Base-by-base conservation (phyloP, 2,797 vertebrate species). In the Merluccius polli region DNA sequence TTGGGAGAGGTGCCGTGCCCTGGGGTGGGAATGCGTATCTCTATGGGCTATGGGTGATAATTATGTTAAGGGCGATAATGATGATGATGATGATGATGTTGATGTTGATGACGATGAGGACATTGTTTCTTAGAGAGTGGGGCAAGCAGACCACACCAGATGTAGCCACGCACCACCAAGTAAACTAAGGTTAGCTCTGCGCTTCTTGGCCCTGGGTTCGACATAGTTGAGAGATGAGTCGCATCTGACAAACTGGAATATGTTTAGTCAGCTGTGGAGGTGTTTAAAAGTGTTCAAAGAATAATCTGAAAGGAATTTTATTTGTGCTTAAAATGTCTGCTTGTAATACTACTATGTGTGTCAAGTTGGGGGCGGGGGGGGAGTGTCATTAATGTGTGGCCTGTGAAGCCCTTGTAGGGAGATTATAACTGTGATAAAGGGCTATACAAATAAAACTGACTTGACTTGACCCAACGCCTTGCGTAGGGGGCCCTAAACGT, bases 101-200 rank as follows among this genome's bases (percentile, higher is more conserved):
- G 83, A 73, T 82, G 32, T 81, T 78, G 67, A 72, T 78, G 77
- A 80, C 38, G 82, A 70, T 41, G 44, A 52, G 44, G 44, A 52
- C 7, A 52, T 16, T 18, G 84, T 82, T 35, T 76, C 76, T 87
- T 77, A 77, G 81, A 82, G 74, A 71, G 83, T 3, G 18, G 44
- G 44, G 44, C 12, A 48, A 18, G 44, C 44, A 48, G 44, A 3
- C 44, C 16, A 48, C 16, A 48, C 44, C 44, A 48, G 15, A 21
- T 48, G 16, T n/a, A n/a, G n/a, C n/a, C n/a, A n/a, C n/a, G n/a
- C n/a, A n/a, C n/a, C n/a, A n/a, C 15, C 5, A 4, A 6, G 15
- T 89, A 89, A 89, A 90, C 83, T 89, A 83, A 76, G 82, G 81
- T 82, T 73, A 84, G 82, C 78, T 83, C 72, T 0, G 48, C 79